phyloP scores from a whole-genome alignment of 2,113 vertebrate species.

The Pristiophorus japonicus region DNA sequence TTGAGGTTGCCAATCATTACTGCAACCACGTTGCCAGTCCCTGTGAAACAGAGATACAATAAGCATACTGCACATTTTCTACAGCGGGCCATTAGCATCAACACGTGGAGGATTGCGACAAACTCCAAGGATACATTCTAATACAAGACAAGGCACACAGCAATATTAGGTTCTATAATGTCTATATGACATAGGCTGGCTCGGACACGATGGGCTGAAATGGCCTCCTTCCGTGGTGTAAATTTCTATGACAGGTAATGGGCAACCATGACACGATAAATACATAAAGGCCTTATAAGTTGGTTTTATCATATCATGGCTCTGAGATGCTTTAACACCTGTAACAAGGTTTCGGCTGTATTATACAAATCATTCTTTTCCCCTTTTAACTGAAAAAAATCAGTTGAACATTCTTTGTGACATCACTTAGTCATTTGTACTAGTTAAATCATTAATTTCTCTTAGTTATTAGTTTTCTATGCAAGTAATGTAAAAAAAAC shows the following conservation, averaged over 20 bases:
- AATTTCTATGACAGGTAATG: too few relatives aligned
- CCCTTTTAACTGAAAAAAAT: background rate
- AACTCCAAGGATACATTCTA: background rate
- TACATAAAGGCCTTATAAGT: background rate
- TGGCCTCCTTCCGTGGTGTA: too few relatives aligned
- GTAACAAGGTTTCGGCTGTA: background rate
- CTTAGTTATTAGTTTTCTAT: background rate
- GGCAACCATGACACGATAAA: background rate
- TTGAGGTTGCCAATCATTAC: slow-evolving; percentile 72
- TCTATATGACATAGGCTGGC: background rate
- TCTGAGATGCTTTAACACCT: background rate
- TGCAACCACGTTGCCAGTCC: slow-evolving; percentile 65
- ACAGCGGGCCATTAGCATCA: background rate
- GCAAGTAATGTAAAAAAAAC: background rate
- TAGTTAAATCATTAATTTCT: background rate
- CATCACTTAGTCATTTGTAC: background rate
- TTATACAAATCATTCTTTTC: background rate
- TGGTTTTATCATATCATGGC: background rate
- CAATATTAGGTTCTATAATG: background rate
- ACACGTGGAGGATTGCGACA: too few relatives aligned
- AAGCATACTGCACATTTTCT: background rate
- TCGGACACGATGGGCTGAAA: too few relatives aligned
- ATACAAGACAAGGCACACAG: background rate
- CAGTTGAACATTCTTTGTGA: background rate
- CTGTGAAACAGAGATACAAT: slow-evolving; percentile 49